Evolutionary conservation across 2,113 vertebrate genomes (phyloP), one percentile per base, ranked within the genome.

Genomic region (Progne subis): DNA sequence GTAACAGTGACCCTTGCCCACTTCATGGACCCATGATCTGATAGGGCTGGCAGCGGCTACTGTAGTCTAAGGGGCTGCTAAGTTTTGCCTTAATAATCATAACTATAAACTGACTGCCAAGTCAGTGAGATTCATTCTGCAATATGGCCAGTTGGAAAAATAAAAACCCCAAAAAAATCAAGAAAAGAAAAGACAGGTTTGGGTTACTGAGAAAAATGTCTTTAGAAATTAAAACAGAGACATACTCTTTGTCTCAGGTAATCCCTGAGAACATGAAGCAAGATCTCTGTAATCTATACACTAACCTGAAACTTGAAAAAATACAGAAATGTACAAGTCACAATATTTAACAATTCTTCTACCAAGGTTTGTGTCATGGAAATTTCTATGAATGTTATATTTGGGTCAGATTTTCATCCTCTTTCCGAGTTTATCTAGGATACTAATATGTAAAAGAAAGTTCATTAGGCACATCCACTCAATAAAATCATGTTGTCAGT

Each of bases 281-380:
- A 88, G 52, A 95, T 86, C 32, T 89, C 41, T 82, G 41, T 37
- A 56, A 32, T 77, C 92, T 97, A 74, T 90, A 82, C n/a, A 59
- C 57, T 53, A 93, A 47, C 32, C 18, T 68, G 46, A 91, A 94
- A 92, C 68, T 89, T 47, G 19, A 78, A 94, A 95, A 96, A 92
- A 91, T 82, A 84, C 50, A 63, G 50, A 92, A 95, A 87, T 63
- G 63, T 31, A 9, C 43, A 94, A 92, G 60, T 70, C 26, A 52
- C 61, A 79, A 68, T 76, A 91, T 74, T 52, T 76, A 85, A 71
- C 8, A 70, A 81, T 92, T 74, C 81, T 79, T 93, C 52, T 91
- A 96, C 57, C 14, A 64, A 75, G 75, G 17, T 83, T 68, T 86
- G 69, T 88, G 86, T 86, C 79, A 80, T 8, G n/a, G 56, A 81